These are phyloP conservation scores for Micropoecilia bifurca DNA, from an alignment of 2,797 vertebrate species.

Conservation along the genomic window DNA sequence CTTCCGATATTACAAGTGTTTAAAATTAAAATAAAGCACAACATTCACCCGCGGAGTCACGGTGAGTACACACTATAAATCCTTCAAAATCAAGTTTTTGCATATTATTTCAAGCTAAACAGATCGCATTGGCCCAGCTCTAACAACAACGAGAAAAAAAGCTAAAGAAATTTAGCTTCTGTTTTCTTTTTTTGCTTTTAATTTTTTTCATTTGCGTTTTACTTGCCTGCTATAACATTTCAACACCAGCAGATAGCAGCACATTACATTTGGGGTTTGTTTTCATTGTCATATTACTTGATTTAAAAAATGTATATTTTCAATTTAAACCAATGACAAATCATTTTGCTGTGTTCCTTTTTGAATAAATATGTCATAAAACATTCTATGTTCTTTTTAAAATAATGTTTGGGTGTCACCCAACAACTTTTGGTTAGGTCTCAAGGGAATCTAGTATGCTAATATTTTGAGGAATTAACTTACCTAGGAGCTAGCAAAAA, in stretches of 20 bases:
- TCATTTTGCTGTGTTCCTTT: not conserved
- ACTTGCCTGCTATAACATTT: not conserved
- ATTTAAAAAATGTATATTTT: not conserved
- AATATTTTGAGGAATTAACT: not conserved
- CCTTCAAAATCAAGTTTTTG: not conserved
- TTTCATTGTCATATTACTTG: not conserved
- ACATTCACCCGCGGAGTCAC: not conserved
- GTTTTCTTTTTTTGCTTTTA: not conserved
- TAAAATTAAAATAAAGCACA: not conserved
- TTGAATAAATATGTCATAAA: not conserved
- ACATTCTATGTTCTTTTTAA: not conserved
- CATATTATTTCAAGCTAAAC: not conserved
- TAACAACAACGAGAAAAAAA: not conserved
- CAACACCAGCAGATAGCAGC: conserved; percentile 63
- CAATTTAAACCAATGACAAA: not conserved
- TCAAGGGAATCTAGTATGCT: not conserved
- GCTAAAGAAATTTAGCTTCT: not conserved
- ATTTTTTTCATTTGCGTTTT: conserved; percentile 14
- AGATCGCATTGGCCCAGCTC: not conserved
- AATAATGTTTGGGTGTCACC: not conserved
- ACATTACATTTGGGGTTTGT: not conserved
- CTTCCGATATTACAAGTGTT: not conserved
- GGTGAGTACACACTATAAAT: conserved; percentile 27
- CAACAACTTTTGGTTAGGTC: not conserved
- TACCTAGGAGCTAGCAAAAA: not conserved